These are phyloP conservation scores for Hemitrygon akajei DNA, from an alignment of 2,797 vertebrate species.

Conservation along the genomic window DNA sequence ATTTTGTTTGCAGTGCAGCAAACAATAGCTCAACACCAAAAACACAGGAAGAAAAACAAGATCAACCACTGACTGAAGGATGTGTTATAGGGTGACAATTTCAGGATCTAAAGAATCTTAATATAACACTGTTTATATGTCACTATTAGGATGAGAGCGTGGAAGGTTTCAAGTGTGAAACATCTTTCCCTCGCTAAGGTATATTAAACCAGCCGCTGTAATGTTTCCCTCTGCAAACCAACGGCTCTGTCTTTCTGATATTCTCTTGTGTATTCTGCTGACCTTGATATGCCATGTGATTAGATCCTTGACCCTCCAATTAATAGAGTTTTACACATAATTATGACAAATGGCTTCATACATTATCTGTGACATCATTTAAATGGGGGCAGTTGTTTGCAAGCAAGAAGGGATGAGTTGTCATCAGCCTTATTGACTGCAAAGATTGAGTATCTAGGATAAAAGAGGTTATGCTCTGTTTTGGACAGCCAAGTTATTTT, in stretches of 20 bases:
- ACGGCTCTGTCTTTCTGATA: not conserved
- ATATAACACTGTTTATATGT: not conserved
- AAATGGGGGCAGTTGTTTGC: constrained; percentile 37
- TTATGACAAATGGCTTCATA: constrained; percentile 37
- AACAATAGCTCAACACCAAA: not conserved
- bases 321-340: constrained; percentile 38
- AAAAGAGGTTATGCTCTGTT: constrained; percentile 24
- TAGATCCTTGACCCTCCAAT: constrained; percentile 36
- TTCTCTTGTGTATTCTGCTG: constrained; percentile 26
- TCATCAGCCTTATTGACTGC: constrained; percentile 35
- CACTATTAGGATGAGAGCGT: not conserved
- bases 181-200: not conserved
- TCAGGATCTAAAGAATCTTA: not conserved
- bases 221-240: too few relatives aligned
- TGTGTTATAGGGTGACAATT: not conserved
- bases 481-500: constrained; percentile 27
- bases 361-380: constrained; percentile 34
- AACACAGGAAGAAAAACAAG: not conserved
- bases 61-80: not conserved
- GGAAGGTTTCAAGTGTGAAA: not conserved
- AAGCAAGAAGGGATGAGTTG: constrained; percentile 17
- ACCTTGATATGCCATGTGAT: constrained; percentile 32
- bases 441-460: constrained; percentile 31
- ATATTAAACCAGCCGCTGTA: not conserved
- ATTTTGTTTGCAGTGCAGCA: not conserved